Percentiles rank a stretch among this genome's conserved stretches.
These are phyloP conservation scores for Celastrina argiolus DNA, from an alignment of 2,888 invertebrate species.

Conservation along the genomic window DNA sequence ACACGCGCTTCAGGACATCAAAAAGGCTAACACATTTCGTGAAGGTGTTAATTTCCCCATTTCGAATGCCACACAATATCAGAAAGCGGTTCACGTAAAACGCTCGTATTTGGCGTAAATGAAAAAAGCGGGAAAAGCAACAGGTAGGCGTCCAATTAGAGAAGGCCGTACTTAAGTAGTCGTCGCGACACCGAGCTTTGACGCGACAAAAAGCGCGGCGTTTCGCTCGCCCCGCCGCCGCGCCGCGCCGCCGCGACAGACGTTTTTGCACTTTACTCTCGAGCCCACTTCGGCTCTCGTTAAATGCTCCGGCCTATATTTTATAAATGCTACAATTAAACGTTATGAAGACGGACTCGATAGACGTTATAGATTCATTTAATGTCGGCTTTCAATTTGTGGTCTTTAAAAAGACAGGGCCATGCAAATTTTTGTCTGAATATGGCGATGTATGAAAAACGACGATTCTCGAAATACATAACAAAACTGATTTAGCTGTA, in stretches of 20 bases:
- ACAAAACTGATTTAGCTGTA: no score
- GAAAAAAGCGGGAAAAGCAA: conserved; percentile 64
- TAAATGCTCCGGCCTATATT: conserved; percentile 33
- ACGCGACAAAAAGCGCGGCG: conserved; percentile 63
- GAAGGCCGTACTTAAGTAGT: conserved; percentile 61
- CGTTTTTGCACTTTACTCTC: conserved; percentile 56
- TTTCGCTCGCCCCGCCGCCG: conserved; percentile 55
- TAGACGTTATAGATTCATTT: not conserved
- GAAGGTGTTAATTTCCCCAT: not conserved
- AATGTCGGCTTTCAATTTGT: conserved; percentile 39
- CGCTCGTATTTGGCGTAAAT: conserved; percentile 52
- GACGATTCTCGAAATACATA: no score
- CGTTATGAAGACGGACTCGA: not conserved
- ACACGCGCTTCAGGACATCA: not conserved
- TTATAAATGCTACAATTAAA: conserved; percentile 1
- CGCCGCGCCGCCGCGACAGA: conserved; percentile 44
- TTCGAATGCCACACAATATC: conserved; percentile 37
- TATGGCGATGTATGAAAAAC: no score
- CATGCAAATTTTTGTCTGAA: not conserved
- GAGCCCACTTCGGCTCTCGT: conserved; percentile 59
- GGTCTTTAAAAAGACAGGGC: conserved; percentile 38
- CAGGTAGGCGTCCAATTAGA: conserved; percentile 77
- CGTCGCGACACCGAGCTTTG: conserved; percentile 67
- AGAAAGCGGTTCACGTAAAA: conserved; percentile 59
- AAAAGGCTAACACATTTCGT: not conserved